phyloP scores from a whole-genome alignment of 2,113 vertebrate species.

The Neotragus pygmaeus region DNA sequence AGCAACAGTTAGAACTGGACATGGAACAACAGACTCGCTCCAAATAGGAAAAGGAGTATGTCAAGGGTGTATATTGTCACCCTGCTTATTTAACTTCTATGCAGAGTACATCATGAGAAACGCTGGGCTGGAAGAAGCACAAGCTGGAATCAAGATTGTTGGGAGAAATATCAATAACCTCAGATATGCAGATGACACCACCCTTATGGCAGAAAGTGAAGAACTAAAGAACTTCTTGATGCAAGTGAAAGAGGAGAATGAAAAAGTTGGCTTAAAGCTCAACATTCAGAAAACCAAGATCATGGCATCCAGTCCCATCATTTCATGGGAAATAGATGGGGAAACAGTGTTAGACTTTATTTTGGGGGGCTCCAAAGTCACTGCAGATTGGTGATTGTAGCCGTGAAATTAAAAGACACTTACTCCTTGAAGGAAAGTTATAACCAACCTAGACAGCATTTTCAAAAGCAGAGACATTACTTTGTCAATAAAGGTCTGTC shows the following conservation, averaged over 20 bases:
- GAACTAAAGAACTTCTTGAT: neutral
- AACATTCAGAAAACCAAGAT: neutral
- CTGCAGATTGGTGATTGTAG: neutral
- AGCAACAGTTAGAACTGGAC: neutral
- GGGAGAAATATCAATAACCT: neutral
- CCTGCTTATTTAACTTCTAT: neutral
- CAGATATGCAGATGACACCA: neutral
- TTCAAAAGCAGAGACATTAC: neutral
- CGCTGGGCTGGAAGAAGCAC: neutral
- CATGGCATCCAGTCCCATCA: neutral
- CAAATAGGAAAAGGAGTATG: neutral
- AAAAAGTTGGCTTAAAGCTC: neutral
- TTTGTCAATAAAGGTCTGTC: neutral
- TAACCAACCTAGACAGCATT: neutral
- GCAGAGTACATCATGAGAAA: neutral
- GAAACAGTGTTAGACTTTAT: neutral
- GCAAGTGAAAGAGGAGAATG: neutral
- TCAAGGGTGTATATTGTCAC: neutral
- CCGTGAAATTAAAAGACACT: neutral
- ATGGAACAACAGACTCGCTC: neutral
- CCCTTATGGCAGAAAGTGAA: neutral
- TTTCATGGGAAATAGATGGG: neutral
- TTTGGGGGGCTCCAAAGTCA: rapidly evolving
- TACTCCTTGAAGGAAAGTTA: neutral
- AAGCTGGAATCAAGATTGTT: neutral